Evolutionary conservation across 2,113 vertebrate genomes (phyloP), one percentile per base, ranked within the genome.

Genomic region (Gobius niger): DNA sequence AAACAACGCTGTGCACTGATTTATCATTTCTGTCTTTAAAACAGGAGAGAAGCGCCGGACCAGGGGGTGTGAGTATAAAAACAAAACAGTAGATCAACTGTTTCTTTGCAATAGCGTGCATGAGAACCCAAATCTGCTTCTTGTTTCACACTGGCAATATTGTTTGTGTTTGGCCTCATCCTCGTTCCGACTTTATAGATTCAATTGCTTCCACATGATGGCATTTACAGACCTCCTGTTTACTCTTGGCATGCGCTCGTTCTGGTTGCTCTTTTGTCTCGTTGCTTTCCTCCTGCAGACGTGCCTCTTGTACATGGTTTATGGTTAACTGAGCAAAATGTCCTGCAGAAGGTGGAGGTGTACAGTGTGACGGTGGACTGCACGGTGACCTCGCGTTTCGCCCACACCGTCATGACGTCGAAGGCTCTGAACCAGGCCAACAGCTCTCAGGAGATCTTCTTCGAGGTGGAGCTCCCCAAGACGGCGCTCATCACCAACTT

Each of bases 401-500:
- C 95, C 7, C 94, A 88, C 81, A 95, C 92, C 1, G 88, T 95
- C 82, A 92, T 97, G 86, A 96, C 91, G 74, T 93, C 93, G 59
- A 88, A 73, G 67, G 89, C 91, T 65, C 83, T 91, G 51, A 94
- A 95, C 83, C 92, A 73, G 40, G 91, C 87, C 44, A 82, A 91
- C 0, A 13, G 69, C 13, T 90, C 93, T 57, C 92, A 87, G 77
- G 93, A 95, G 87, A 86, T 93, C 18, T 50, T 88, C 59, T 97
- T 96, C 15, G 92, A 96, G 44, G 89, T 98, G 85, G 95, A 96
- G 0, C 92, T 98, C 19, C 96, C 95, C 50, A 98, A 95, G 83
- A 95, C 93, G 0, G 95, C 95, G 75, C 97, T 96, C 90, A 97
- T 98, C 86, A 93, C 93, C 67, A 95, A 95, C 88, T 98, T 97